Evolutionary conservation across 1,140 invertebrate species (phyloP), one percentile per base, ranked within the genome.

Genomic region (Drosophila pallidifrons): DNA sequence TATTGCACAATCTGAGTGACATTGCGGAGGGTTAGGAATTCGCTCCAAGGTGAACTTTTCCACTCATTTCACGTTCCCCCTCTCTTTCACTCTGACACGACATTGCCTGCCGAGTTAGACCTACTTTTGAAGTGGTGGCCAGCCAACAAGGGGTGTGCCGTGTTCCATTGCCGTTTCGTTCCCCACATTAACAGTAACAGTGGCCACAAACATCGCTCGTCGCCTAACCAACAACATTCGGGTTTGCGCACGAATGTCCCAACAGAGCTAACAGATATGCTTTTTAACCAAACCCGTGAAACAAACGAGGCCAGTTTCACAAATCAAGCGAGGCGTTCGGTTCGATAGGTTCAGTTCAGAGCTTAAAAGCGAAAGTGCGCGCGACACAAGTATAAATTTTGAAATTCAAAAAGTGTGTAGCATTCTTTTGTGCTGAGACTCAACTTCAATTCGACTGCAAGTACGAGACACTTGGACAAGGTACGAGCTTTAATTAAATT

Each of bases 291-390:
- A 85, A 79, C 59, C 72, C 75, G 70, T 67, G 51, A 52, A 49
- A 67, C 86, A 85, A 90, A 90, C 87, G 81, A 89, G 86, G 86
- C 88, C 88, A 91, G 88, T 91, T 88, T 88, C 83, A 91, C 88
- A 91, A 91, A 91, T 91, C 83, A 79, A 91, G 81, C 88, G 81
- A 74, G 79, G 81, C 77, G 83, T 82, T 85, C 82, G 88, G 88
- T 85, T 88, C 83, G 83, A 91, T 79, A 88, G 88, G 88, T 91
- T 91, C 88, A 59, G 58, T 64, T 63, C 20, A 25, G 55, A 75
- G 55, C 49, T 73, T 25, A 75, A 68, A 79, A 79, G 74, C 58
- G 80, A 91, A 87, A 89, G 78, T 88, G 88, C 88, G 83, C 88
- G 88, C 83, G 55, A 76, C 51, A 41, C 25, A 63, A 67, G 49